Base-by-base conservation (phyloP, 2,888 invertebrate genomes). In the Drosophila meridionalis region DNA sequence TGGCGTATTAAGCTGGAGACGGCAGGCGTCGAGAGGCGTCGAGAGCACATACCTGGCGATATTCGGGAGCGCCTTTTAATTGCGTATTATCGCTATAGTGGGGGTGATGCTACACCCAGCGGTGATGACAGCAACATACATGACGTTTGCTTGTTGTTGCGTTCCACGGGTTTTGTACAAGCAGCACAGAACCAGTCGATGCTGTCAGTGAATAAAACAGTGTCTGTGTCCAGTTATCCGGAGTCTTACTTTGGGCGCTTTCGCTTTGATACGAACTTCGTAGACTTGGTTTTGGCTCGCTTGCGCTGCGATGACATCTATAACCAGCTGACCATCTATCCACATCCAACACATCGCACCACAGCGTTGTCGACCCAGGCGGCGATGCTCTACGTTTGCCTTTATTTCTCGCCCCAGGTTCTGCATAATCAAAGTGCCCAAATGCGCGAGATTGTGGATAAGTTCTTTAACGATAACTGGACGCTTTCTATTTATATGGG, bases 361-460 rank as follows among this genome's bases (percentile, higher is more conserved):
- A 97, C 97, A 4, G 99, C 99, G 0, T 94, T 99, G 26, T 96
- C 97, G 0, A 96, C 96, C 56, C 99, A 99, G 93, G 98, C 98
- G 0, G 96, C 97, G 70, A 98, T 99, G 97, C 94, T 99, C 4
- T 98, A 97, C 80, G 95, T 99, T n/a, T 97, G 98, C 89, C 94
- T 99, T 40, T 99, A 96, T 93, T 99, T 99, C 92, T 95, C 96
- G 36, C 96, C 99, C 0, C 95, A 96, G 73, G 96, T 96, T 74
- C 94, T 99, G 4, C 95, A 97, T 78, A 95, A 95, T 53, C 97
- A 99, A 91, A 95, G 96, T 43, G 96, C 98, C 0, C 96, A 97
- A 92, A 99, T 99, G 99, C 95, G 99, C 82, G 99, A 99, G 94
- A 98, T 99, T 80, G 98, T 98, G 7, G 99, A 99, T 93, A 98